Conservation (phyloP, 1,140 invertebrate genomes). For the Neotoxoptera formosana region DNA sequence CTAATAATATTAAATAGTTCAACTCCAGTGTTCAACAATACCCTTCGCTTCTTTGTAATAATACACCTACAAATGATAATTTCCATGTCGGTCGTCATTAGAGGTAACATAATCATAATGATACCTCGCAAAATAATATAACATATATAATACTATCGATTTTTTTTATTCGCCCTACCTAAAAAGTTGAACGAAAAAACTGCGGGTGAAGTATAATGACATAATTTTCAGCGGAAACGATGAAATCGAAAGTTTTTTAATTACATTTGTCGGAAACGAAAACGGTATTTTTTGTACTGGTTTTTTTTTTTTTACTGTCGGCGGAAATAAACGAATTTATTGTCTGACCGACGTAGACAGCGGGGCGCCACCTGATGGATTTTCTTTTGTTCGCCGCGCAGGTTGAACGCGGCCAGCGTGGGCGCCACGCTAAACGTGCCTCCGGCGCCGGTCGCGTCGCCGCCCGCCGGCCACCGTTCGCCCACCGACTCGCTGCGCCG, state of each 20-base stretch:
- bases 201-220: no score
- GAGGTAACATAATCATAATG: no score
- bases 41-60: neutral
- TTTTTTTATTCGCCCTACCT: no score
- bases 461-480: slow-evolving; percentile 71
- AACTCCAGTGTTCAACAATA: no score
- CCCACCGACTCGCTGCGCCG: slow-evolving; percentile 76
- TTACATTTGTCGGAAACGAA: neutral
- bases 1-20: no score
- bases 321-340: neutral
- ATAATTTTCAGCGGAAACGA: neutral
- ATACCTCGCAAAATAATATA: no score
- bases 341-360: neutral
- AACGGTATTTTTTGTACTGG: neutral
- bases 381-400: neutral
- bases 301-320: neutral
- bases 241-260: neutral
- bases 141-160: no score
- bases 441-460: neutral
- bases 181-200: no score
- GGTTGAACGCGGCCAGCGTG: slow-evolving; percentile 48
- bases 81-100: neutral
- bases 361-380: neutral
- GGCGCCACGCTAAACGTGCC: slow-evolving; percentile 45
- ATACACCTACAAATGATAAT: neutral